These are phyloP conservation scores for Oenanthe melanoleuca DNA, from an alignment of 2,113 vertebrate genomes.

Conservation along the genomic window DNA sequence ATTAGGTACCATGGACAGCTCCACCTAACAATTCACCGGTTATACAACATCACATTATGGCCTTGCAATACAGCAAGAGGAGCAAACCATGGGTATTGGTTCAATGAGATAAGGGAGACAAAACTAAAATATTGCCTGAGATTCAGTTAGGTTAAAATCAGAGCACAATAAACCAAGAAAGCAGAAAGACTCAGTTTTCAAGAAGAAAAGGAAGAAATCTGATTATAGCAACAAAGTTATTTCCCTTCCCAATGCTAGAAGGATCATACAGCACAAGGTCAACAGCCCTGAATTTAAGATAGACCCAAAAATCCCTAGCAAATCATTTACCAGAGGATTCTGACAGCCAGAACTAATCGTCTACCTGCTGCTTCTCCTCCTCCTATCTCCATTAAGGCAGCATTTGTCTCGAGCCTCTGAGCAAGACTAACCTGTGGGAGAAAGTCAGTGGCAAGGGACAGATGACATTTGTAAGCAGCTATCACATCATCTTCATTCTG, in stretches of 20 bases:
- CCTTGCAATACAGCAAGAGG: neutral
- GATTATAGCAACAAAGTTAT: neutral
- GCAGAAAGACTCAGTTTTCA: neutral
- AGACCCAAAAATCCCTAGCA: neutral
- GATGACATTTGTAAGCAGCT: rapidly evolving
- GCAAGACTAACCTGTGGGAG: rapidly evolving
- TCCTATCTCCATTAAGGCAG: neutral
- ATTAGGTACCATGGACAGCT: neutral
- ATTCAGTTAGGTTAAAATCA: neutral
- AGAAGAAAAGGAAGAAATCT: neutral
- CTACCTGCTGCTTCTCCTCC: neutral
- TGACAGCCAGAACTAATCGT: neutral
- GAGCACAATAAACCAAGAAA: neutral
- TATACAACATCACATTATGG: rapidly evolving
- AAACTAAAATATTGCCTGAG: neutral
- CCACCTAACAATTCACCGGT: neutral
- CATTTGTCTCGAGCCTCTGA: neutral
- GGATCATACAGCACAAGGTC: neutral
- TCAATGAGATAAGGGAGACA: neutral
- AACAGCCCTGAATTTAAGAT: neutral
- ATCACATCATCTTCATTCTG: neutral
- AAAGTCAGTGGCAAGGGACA: neutral
- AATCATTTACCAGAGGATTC: neutral
- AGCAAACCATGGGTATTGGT: too few species aligned
- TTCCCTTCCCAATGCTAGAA: neutral